A percentile compares a stretch with the other conserved stretches of the same genome.
Conservation (phyloP, 1,140 invertebrate genomes). For the Hyphantria cunea region DNA sequence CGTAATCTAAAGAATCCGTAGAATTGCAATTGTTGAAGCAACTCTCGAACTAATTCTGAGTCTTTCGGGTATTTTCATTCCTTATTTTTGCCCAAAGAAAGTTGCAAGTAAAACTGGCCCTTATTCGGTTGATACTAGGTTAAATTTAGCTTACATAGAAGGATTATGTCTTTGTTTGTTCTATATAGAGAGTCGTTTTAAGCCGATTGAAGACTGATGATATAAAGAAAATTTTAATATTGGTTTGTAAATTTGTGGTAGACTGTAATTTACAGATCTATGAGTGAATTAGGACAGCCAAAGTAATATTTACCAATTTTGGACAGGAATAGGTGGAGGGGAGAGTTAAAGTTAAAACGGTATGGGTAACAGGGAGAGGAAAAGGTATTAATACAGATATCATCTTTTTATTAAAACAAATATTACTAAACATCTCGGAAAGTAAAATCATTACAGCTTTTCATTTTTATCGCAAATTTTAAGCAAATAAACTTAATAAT, state of each 20-base stretch:
- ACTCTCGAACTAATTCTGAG: conserved; percentile 40
- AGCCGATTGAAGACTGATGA: conserved; percentile 20
- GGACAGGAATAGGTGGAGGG: too few relatives aligned
- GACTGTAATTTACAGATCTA: background rate
- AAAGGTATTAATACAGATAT: too few relatives aligned
- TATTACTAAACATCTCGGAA: too few relatives aligned
- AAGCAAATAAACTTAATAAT: too few relatives aligned
- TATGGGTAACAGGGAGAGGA: too few relatives aligned
- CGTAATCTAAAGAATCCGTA: too few relatives aligned
- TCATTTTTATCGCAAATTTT: too few relatives aligned
- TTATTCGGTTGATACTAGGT: conserved; percentile 20
- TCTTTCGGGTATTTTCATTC: conserved; percentile 43
- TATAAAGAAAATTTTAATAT: conserved; percentile 1
- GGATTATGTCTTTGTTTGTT: conserved; percentile 23
- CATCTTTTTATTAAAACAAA: too few relatives aligned
- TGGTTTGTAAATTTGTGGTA: background rate
- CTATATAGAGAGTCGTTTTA: conserved; percentile 12
- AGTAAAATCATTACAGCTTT: too few relatives aligned
- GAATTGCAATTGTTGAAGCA: conserved; percentile 21
- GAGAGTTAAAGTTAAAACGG: too few relatives aligned
- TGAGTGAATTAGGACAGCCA: background rate
- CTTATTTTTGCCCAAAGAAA: conserved; percentile 32
- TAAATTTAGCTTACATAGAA: conserved; percentile 16
- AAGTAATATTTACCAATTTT: too few relatives aligned
- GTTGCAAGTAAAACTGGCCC: conserved; percentile 23